Evolutionary conservation across 1,140 invertebrate species (phyloP), one percentile per base, ranked within the genome.

Genomic region (Camponotus pennsylvanicus): DNA sequence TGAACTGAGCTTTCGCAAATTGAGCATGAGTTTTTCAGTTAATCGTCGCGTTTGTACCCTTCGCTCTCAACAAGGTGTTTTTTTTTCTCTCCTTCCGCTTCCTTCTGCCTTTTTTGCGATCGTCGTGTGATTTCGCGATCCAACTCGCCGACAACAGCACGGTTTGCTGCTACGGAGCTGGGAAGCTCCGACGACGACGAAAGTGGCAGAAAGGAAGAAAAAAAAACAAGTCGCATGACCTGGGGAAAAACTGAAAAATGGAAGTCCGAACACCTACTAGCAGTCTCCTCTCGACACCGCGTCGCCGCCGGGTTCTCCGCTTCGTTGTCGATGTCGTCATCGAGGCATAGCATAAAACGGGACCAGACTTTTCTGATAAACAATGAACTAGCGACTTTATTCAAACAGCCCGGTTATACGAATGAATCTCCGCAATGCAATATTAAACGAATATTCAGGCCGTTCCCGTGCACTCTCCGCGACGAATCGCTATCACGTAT

Each of bases 381-480:
- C 88, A 86, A 86, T 84, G 67, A 80, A 86, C 64, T 21, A 34
- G 6, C 21, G 52, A 63, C 40, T 63, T 83, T 89, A 83, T 86
- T 89, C 71, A 75, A 89, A 18, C 77, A 76, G 67, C 69, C 69
- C 45, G 55, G 69, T 89, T 82, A 77, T 70, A 76, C 83, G 55
- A 80, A 70, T 32, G 34, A 70, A 57, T 42, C 37, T 21, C 21
- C 27, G 40, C 32, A 40, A 82, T 18, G 15, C 8, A 27, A 49
- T 75, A 75, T 71, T 61, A 75, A 82, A 37, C 18, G 7, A 61
- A 45, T 27, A 4, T 45, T 37, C 18, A 34, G 11, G n/a, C 8
- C 32, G 11, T 52, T 52, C 11, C 34, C 40, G 40, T 9, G 40
- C 18, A 5, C 3, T 9, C n/a, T 15, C n/a, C 42, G 27, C 57